These are phyloP conservation scores for Callinectes sapidus DNA, from an alignment of 2,888 invertebrate genomes.

Conservation along the genomic window DNA sequence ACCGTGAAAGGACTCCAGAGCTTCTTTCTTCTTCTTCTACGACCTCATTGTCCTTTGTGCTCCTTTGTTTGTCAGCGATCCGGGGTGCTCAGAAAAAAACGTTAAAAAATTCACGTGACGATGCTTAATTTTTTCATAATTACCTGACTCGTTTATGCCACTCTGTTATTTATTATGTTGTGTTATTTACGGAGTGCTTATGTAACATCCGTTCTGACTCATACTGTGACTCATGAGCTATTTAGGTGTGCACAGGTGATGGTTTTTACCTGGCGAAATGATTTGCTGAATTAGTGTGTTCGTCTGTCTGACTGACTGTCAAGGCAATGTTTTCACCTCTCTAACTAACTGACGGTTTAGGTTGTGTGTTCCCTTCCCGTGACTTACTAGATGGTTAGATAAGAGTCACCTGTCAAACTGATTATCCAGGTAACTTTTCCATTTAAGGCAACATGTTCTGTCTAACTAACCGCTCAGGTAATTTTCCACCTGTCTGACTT, in stretches of 20 bases:
- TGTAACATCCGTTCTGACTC: neutral
- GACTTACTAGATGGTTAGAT: too few species aligned
- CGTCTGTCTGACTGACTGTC: neutral
- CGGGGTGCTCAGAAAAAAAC: neutral
- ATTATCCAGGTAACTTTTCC: too few species aligned
- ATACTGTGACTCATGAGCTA: neutral
- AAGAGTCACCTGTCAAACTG: too few species aligned
- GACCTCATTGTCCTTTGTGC: constrained; percentile 22
- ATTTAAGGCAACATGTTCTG: too few species aligned
- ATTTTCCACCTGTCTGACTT: neutral
- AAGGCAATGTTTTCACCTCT: neutral
- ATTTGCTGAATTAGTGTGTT: neutral
- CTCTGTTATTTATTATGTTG: neutral
- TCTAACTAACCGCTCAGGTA: too few species aligned
- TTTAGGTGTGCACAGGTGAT: neutral
- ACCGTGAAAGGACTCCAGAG: constrained; percentile 19
- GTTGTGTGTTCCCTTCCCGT: neutral
- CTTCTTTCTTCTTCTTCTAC: constrained; percentile 2
- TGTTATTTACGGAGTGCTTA: neutral
- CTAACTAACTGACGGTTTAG: neutral
- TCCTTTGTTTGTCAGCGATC: constrained; percentile 16
- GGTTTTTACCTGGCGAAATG: neutral
- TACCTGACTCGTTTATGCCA: neutral
- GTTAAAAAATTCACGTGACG: neutral
- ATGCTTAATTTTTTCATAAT: neutral